These are phyloP conservation scores for Elanus axillaris DNA, from an alignment of 2,113 vertebrate genomes.

Conservation along the genomic window DNA sequence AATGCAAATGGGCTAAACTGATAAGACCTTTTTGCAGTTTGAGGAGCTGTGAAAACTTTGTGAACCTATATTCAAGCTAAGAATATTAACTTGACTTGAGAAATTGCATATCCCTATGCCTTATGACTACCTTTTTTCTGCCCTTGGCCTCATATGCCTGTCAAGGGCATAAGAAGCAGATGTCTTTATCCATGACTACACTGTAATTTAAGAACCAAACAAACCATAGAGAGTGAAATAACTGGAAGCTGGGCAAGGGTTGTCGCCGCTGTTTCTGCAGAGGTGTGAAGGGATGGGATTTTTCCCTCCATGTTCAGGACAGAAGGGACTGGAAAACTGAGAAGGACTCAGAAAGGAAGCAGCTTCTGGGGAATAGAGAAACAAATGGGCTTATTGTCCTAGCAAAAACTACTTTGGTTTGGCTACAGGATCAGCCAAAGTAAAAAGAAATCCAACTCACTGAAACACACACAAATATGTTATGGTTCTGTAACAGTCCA, in stretches of 20 bases:
- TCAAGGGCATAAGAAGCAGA: not conserved
- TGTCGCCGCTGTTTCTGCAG: not conserved
- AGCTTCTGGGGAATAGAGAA: not conserved
- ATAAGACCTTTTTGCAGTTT: not conserved
- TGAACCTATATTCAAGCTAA: not conserved
- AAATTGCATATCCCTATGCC: not conserved
- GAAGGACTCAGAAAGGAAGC: not conserved
- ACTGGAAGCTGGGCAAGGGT: not conserved
- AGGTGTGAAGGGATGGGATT: not conserved
- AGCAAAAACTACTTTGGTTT: not conserved
- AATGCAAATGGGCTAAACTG: not conserved
- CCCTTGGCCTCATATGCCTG: not conserved
- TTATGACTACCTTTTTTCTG: not conserved
- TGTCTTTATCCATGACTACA: not conserved
- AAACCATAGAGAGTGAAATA: not conserved
- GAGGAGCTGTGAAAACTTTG: not conserved
- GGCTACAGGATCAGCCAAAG: not conserved
- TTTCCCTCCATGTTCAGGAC: not conserved
- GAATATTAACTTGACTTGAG: not conserved
- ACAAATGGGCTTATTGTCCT: accelerated
- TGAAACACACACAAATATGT: not conserved
- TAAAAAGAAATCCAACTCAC: not conserved
- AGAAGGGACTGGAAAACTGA: not conserved
- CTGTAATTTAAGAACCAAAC: not conserved
- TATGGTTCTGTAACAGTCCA: not conserved